Conservation (phyloP, 2,888 invertebrate genomes). For the Eilema caniola region DNA sequence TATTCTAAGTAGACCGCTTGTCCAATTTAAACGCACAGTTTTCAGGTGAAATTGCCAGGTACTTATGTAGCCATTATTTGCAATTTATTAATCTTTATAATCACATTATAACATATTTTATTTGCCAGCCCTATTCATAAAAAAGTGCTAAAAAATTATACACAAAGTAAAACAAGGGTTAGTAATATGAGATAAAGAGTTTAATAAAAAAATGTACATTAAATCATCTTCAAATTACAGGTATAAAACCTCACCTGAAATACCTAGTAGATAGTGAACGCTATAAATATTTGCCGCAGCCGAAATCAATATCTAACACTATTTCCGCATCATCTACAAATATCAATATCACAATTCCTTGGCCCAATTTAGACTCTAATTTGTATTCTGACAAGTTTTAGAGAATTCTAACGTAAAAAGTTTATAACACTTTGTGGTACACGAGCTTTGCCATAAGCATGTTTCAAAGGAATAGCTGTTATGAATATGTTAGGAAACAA, state of each 20-base stretch:
- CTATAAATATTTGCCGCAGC: constrained; percentile 21
- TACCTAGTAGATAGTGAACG: background rate
- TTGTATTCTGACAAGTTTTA: constrained; percentile 28
- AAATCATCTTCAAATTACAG: background rate
- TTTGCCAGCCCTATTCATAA: too few relatives aligned
- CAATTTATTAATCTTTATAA: too few relatives aligned
- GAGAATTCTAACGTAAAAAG: constrained; percentile 19
- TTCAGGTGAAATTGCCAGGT: too few relatives aligned
- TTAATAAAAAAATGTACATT: background rate
- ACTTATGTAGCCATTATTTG: too few relatives aligned
- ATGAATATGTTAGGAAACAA: background rate
- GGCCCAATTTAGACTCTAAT: constrained; percentile 38
- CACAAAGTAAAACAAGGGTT: background rate
- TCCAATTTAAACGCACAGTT: background rate
- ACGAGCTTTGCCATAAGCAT: background rate
- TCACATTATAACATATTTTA: too few relatives aligned
- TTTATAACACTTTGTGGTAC: constrained; percentile 8
- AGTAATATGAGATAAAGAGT: background rate
- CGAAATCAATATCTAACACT: constrained; percentile 42
- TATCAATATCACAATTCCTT: constrained; percentile 26
- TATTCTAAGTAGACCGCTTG: background rate
- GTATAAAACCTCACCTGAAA: background rate
- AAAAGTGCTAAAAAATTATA: too few relatives aligned
- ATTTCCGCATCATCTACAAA: constrained; percentile 39
- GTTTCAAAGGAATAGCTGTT: background rate